A percentile compares a stretch with the other conserved stretches of the same genome.
Evolutionary conservation across 2,113 vertebrate genomes (phyloP).

Genomic region (Lontra canadensis): DNA sequence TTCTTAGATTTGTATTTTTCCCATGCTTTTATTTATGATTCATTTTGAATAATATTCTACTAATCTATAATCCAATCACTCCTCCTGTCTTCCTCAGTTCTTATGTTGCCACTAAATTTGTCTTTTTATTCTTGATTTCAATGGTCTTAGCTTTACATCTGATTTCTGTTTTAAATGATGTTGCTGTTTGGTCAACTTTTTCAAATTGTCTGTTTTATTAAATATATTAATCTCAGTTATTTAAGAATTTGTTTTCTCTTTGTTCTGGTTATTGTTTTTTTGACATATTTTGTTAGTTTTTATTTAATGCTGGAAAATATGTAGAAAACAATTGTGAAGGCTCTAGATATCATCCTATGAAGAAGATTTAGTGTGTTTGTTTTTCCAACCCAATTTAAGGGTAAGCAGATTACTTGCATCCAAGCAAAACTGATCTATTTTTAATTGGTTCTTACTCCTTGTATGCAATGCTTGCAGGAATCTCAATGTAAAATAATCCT

Average conservation of each 20-base stretch:
- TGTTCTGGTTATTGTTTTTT: background rate
- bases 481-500: background rate
- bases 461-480: background rate
- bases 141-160: background rate
- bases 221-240: background rate
- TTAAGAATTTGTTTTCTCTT: background rate
- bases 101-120: background rate
- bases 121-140: background rate
- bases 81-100: background rate
- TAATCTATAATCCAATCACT: background rate
- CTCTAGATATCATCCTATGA: background rate
- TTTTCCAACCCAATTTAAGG: background rate
- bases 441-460: background rate
- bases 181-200: background rate
- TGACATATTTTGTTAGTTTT: background rate
- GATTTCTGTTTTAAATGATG: background rate
- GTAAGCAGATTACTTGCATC: background rate
- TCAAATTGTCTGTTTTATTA: background rate
- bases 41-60: background rate
- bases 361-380: background rate
- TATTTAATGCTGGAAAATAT: background rate
- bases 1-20: background rate
- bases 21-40: background rate
- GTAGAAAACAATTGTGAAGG: background rate
- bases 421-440: background rate